Percentiles rank a stretch among this genome's conserved stretches.
These are phyloP conservation scores for Pseudomyrmex sp. DNA, from an alignment of 1,140 invertebrate genomes.

Conservation along the genomic window DNA sequence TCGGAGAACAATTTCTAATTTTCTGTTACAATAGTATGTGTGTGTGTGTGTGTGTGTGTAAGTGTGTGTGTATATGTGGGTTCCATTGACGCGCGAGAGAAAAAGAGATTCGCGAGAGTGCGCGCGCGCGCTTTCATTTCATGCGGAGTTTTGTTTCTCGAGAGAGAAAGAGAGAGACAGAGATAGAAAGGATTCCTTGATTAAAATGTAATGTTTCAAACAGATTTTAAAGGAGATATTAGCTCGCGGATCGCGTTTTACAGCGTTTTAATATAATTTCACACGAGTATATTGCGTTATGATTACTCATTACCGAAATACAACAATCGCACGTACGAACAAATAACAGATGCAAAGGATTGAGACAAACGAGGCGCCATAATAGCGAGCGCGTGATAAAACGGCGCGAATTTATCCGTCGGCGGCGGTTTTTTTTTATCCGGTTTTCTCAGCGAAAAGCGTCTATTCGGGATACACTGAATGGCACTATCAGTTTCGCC, in stretches of 20 bases:
- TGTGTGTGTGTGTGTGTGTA: not conserved
- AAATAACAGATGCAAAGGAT: too few species aligned
- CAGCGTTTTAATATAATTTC: too few species aligned
- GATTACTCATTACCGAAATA: too few species aligned
- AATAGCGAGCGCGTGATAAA: too few species aligned
- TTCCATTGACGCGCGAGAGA: slow-evolving; percentile 28
- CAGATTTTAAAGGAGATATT: not conserved
- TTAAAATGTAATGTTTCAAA: slow-evolving; percentile 56
- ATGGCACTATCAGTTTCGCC: slow-evolving; percentile 65
- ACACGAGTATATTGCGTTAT: too few species aligned
- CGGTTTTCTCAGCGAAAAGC: slow-evolving; percentile 54
- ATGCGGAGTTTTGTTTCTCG: not conserved
- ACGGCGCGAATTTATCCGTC: too few species aligned
- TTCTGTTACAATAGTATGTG: slow-evolving; percentile 39
- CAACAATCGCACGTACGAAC: too few species aligned
- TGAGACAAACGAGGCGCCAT: too few species aligned
- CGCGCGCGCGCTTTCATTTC: not conserved
- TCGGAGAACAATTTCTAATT: slow-evolving; percentile 57
- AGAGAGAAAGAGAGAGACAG: too few species aligned
- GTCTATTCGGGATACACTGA: slow-evolving; percentile 56
- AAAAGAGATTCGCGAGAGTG: not conserved
- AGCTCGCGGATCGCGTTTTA: too few species aligned
- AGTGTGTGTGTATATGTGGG: not conserved
- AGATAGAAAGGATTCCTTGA: not conserved
- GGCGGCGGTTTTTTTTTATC: slow-evolving; percentile 19